Conservation (phyloP, 1,140 invertebrate species). For the Drosophila teissieri region DNA sequence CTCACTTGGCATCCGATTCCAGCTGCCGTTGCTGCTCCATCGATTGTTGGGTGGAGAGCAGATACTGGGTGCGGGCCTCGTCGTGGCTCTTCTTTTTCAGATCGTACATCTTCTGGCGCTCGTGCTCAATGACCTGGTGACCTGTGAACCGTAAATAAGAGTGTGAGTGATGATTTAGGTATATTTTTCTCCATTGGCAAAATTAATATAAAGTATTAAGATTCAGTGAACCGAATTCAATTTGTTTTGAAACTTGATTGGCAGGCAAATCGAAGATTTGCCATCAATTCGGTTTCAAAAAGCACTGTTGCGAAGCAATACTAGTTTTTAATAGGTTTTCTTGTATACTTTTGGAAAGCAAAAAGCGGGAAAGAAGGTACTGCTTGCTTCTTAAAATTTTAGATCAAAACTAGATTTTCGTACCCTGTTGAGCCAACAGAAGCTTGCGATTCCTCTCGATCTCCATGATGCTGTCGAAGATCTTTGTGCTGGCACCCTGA, state of each 20-base stretch:
- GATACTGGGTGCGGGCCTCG: constrained; percentile 88
- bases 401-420: constrained; percentile 4
- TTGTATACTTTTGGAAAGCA: not conserved
- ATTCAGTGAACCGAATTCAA: not conserved
- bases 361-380: too few species aligned
- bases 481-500: constrained; percentile 90
- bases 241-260: not conserved
- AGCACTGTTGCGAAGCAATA: not conserved
- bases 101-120: constrained; percentile 93
- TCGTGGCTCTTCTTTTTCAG: constrained; percentile 94
- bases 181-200: too few species aligned
- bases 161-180: not conserved
- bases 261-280: not conserved
- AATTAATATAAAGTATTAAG: not conserved
- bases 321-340: not conserved
- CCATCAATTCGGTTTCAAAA: not conserved
- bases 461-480: constrained; percentile 94
- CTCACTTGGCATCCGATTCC: constrained; percentile 57
- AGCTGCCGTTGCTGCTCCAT: constrained; percentile 23
- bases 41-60: constrained; percentile 65
- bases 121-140: constrained; percentile 95
- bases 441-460: constrained; percentile 94
- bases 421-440: constrained; percentile 95
- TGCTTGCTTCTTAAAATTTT: too few species aligned
- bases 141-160: constrained; percentile 85